A percentile compares a stretch with the other conserved stretches of the same genome.
These are phyloP conservation scores for Drosophila robusta DNA, from an alignment of 2,888 invertebrate genomes.

Conservation along the genomic window DNA sequence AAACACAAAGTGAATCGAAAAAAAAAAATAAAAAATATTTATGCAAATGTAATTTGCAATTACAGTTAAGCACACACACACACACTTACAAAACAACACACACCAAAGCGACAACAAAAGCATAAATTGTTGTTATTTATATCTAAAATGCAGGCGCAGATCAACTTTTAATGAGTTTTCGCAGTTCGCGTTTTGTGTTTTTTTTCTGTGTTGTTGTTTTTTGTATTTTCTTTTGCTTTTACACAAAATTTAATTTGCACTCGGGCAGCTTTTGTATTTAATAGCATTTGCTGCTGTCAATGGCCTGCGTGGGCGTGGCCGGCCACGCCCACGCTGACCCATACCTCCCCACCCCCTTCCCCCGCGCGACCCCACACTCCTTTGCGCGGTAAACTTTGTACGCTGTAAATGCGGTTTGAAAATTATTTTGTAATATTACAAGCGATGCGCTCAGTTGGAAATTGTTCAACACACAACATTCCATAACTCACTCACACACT, in stretches of 20 bases:
- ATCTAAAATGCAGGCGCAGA: conserved; percentile 47
- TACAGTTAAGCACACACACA: conserved; percentile 31
- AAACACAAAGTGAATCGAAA: conserved; percentile 26
- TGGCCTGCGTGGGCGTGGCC: conserved; percentile 43
- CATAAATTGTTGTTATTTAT: conserved; percentile 65
- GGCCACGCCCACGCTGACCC: conserved; percentile 19
- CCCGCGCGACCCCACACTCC: not conserved
- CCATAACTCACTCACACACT: conserved; percentile 50
- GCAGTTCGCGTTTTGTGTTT: conserved; percentile 13
- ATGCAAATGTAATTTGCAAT: conserved; percentile 56
- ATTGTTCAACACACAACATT: conserved; percentile 72
- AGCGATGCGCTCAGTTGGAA: conserved; percentile 76
- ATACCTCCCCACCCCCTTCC: not conserved
- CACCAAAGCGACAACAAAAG: conserved; percentile 21
- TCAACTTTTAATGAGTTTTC: conserved; percentile 72
- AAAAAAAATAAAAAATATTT: conserved; percentile 35
- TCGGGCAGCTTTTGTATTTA: conserved; percentile 53
- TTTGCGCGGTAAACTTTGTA: conserved; percentile 45
- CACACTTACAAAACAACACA: conserved; percentile 11
- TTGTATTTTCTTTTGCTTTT: conserved; percentile 34
- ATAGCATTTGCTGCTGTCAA: conserved; percentile 54
- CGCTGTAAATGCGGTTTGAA: conserved; percentile 67
- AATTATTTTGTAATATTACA: conserved; percentile 79
- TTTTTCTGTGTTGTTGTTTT: conserved; percentile 7
- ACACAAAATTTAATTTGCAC: conserved; percentile 70